Evolutionary conservation across 2,888 invertebrate genomes (phyloP).

Genomic region (Lissonota sp.): DNA sequence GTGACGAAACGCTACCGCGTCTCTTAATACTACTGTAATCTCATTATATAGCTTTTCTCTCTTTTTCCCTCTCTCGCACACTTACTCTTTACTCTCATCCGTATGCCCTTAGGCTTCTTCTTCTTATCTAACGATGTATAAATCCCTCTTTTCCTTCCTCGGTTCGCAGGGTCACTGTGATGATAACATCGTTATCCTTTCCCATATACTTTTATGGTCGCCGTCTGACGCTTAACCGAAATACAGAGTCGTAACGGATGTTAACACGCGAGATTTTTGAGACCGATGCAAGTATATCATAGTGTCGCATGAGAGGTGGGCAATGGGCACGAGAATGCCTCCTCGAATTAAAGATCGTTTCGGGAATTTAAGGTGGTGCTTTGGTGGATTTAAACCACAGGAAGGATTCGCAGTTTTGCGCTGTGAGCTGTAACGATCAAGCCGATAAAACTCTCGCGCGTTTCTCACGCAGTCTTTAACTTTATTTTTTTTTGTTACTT

Average conservation of each 20-base stretch:
- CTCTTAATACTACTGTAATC: conserved; percentile 76
- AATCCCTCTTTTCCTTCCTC: conserved; percentile 1
- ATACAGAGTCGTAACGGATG: conserved; percentile 69
- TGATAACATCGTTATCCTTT: conserved; percentile 81
- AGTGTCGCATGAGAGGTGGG: not conserved
- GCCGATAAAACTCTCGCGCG: conserved; percentile 66
- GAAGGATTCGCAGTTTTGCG: conserved; percentile 41
- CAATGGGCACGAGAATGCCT: conserved; percentile 9
- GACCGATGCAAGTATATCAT: conserved; percentile 5
- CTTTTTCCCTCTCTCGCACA: conserved; percentile 7
- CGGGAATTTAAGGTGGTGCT: conserved; percentile 70
- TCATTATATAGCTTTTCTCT: conserved; percentile 67
- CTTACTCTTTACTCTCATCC: conserved; percentile 21
- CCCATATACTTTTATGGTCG: conserved; percentile 80
- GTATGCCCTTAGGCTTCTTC: conserved; percentile 43
- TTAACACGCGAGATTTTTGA: conserved; percentile 16
- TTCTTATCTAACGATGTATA: conserved; percentile 48
- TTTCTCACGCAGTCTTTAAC: conserved; percentile 43
- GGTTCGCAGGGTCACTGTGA: conserved; percentile 54
- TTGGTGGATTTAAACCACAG: conserved; percentile 70
- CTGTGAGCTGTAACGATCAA: conserved; percentile 53
- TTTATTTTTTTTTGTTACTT: conserved; percentile 15
- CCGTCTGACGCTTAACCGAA: conserved; percentile 75
- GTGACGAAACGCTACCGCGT: conserved; percentile 48
- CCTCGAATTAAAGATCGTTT: conserved; percentile 77